Evolutionary conservation across 2,797 vertebrate genomes (phyloP), one percentile per base, ranked within the genome.

Genomic region (Hippocampus kuda): DNA sequence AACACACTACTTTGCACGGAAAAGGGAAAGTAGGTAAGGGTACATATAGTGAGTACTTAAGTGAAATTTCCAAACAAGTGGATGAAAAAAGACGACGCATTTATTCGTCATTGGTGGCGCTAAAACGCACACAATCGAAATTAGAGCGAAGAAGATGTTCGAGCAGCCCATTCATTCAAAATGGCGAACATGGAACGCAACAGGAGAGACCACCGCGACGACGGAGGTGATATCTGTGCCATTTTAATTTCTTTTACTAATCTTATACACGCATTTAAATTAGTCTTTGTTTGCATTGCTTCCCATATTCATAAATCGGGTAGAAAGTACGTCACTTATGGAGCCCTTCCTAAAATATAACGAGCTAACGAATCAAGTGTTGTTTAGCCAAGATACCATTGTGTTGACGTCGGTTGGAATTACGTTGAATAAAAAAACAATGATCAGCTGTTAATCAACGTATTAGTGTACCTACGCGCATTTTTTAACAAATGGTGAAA

Each of bases 221-320:
- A 88, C 69, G 84, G 88, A 92, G 90, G 90, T 92, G 89, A 91
- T 88, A 90, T 87, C 78, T 86, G 71, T 80, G 80, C 85, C 72
- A 74, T 83, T 88, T 77, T 69, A 68, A 44, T 38, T 5, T 68
- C 27, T 77, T 65, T 75, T 56, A 67, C 59, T 7, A 72, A 46
- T 38, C 71, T 57, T 7, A 68, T 0, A 75, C 22, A 53, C 46
- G 2, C 41, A 8, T 1, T 11, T 11, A 7, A 46, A 7, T 62
- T 24, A n/a, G 4, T 2, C 1, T 65, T 66, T 48, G n/a, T 3
- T 9, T 15, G 1, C 5, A 65, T 54, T 61, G 9, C 3, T 42
- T n/a, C 24, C 0, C 49, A 18, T 24, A 3, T 2, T n/a, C 59
- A 24, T 46, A 54, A 72, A 64, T 60, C 4, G 0, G 18, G 2